A percentile compares a stretch with the other conserved stretches of the same genome.
Evolutionary conservation across 2,113 vertebrate species (phyloP).

Genomic region (Strix aluco): DNA sequence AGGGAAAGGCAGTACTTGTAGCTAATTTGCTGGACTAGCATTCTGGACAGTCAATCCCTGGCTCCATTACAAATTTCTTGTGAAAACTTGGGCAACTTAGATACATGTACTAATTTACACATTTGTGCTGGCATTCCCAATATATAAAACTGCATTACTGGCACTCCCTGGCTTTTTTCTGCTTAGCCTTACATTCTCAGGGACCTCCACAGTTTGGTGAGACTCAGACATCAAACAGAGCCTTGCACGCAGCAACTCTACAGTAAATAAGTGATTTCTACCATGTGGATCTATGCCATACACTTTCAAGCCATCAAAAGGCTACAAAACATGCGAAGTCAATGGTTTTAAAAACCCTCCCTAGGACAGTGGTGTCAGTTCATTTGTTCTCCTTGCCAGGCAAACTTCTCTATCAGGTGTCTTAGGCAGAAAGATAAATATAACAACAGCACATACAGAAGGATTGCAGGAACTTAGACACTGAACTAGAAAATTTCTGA

Average conservation of each 20-base stretch:
- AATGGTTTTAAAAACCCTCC: neutral
- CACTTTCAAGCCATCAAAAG: neutral
- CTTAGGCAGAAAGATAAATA: neutral
- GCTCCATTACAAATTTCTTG: neutral
- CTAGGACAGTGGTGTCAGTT: neutral
- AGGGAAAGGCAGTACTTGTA: neutral
- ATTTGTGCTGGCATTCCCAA: neutral
- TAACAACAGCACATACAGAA: neutral
- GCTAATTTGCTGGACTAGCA: neutral
- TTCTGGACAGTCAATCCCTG: neutral
- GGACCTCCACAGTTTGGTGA: neutral
- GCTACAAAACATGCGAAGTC: neutral
- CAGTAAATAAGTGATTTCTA: neutral
- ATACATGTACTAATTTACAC: neutral
- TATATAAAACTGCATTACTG: neutral
- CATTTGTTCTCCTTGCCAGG: neutral
- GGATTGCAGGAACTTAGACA: neutral
- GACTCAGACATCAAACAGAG: neutral
- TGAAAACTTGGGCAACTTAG: neutral
- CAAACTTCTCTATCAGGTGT: neutral
- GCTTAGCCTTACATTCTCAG: neutral
- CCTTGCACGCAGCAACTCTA: neutral
- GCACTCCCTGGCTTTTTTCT: neutral
- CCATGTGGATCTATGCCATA: neutral
- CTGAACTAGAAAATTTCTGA: neutral